A percentile compares a stretch with the other conserved stretches of the same genome.
phyloP scores from a whole-genome alignment of 2,888 invertebrate genomes.

The Drymonia ruficornis region DNA sequence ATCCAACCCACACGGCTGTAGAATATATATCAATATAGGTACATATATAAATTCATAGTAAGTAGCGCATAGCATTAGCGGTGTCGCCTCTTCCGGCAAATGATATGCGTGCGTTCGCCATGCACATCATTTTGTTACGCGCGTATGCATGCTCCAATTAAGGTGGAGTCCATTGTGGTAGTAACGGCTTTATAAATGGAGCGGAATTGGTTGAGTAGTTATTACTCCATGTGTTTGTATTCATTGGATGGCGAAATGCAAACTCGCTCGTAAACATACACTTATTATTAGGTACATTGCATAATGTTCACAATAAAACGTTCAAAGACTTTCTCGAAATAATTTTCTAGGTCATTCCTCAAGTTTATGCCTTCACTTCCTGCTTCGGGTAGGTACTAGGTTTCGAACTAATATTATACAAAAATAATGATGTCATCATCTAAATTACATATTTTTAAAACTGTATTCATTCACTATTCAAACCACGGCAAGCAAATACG shows the following conservation, averaged over 20 bases:
- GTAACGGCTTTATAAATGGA: neutral
- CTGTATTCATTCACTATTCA: neutral
- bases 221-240: neutral
- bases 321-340: too few relatives aligned
- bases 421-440: neutral
- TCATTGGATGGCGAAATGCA: neutral
- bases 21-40: too few relatives aligned
- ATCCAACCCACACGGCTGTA: too few relatives aligned
- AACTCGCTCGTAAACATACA: neutral
- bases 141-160: constrained; percentile 10
- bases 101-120: constrained; percentile 31
- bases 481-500: neutral
- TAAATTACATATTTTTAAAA: neutral
- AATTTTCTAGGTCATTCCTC: too few relatives aligned
- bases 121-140: constrained; percentile 29
- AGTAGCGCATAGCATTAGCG: constrained; percentile 35
- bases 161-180: neutral
- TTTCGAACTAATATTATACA: too few relatives aligned
- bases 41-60: too few relatives aligned
- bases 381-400: too few relatives aligned
- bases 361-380: too few relatives aligned
- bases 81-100: constrained; percentile 25
- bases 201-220: constrained; percentile 3
- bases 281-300: neutral
- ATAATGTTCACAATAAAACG: too few relatives aligned